Base-by-base conservation (phyloP, 2,113 vertebrate genomes). In the Morone saxatilis region DNA sequence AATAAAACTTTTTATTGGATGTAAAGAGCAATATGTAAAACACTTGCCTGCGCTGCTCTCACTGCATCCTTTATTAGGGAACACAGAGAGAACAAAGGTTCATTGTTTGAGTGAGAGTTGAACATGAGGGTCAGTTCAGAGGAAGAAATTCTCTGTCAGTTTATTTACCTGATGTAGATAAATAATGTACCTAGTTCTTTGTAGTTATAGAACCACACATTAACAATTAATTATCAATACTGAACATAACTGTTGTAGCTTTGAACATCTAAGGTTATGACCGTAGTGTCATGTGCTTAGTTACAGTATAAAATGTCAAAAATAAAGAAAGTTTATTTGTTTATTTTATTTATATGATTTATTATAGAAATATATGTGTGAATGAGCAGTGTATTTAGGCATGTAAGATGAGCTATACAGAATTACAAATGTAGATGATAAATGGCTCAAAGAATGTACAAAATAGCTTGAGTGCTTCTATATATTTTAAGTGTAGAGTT, bases 21-120 rank as follows among this genome's bases (percentile, higher is more conserved):
- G 7, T 76, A 4, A 41, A 51, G 17, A 40, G 11, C 9, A 22
- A 12, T 45, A 51, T 57, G 43, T 7, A 31, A 73, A 78, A 31
- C 8, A 1, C 67, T 31, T 47, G 14, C 53, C 43, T 83, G 53
- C 65, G 40, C 65, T 62, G 36, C 14, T 50, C 77, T 84, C 76
- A 53, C 57, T 71, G 54, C 48, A 61, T 69, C 79, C 69, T 86
- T 76, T 62, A 76, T 67, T 77, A 71, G 77, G 50, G 22, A 57
- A 38, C 71, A 68, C 43, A 80, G 13, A 41, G 43, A 81, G 72
- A 48, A 91, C 89, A 91, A 89, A 69, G 75, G 71, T 48, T 71
- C 47, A 62, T 54, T 92, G 83, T 90, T 88, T 70, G 6, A 20
- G 43, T 8, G 62, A 78, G 51, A 38, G 48, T 41, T 59, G 11